A percentile compares a stretch with the other conserved stretches of the same genome.
These are phyloP conservation scores for Metallyticus violacea DNA, from an alignment of 2,888 invertebrate species.

Conservation along the genomic window DNA sequence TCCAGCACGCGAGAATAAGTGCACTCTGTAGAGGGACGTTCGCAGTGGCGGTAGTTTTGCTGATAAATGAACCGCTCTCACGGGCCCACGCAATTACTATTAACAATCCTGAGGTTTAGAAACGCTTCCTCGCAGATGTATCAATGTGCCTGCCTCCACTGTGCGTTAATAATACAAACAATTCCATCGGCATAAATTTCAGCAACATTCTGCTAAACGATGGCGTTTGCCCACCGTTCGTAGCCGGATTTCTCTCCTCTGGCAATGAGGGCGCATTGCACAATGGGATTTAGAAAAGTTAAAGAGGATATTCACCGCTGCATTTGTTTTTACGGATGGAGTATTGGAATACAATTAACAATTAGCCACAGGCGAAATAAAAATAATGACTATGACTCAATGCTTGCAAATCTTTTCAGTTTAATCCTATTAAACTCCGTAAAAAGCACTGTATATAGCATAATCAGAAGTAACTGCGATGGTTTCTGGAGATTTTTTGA, in stretches of 20 bases:
- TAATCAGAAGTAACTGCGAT: too few species aligned
- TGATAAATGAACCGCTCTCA: background rate
- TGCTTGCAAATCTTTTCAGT: too few species aligned
- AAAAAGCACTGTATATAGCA: too few species aligned
- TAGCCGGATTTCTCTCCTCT: too few species aligned
- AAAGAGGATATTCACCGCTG: too few species aligned
- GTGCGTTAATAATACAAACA: background rate
- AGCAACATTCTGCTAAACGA: background rate
- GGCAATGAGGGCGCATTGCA: background rate
- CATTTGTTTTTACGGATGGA: too few species aligned
- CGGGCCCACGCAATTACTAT: background rate
- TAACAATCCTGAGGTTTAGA: background rate
- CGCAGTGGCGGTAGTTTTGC: background rate
- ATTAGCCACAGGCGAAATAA: too few species aligned
- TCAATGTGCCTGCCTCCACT: background rate
- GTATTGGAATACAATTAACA: too few species aligned
- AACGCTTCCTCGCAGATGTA: background rate
- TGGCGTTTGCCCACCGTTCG: background rate
- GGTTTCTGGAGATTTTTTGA: too few species aligned
- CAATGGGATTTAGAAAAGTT: too few species aligned
- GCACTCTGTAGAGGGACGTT: background rate
- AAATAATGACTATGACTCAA: too few species aligned
- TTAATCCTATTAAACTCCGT: too few species aligned
- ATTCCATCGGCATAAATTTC: background rate
- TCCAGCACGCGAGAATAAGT: background rate